Evolutionary conservation across 2,797 vertebrate genomes (phyloP).

Genomic region (Sebastes taczanowskii): DNA sequence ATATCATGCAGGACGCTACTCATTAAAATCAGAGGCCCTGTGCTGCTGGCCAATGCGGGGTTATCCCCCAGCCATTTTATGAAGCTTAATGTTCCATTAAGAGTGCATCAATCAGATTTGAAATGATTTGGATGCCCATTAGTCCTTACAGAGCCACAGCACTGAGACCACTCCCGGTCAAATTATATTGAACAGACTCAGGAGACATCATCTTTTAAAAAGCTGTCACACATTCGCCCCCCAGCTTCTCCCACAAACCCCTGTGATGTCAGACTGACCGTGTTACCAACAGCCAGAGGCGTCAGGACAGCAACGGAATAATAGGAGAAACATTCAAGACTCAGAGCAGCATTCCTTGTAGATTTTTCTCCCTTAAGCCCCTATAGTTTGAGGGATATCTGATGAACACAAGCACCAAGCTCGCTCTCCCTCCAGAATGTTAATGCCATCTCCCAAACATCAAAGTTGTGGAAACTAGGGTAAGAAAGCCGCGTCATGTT

Average conservation of each 20-base stretch:
- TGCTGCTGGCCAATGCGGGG: slow-evolving; percentile 9
- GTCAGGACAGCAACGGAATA: background rate
- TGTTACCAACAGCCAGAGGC: slow-evolving; percentile 23
- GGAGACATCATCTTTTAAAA: slow-evolving; percentile 54
- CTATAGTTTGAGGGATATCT: slow-evolving; percentile 37
- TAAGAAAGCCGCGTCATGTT: slow-evolving; percentile 67
- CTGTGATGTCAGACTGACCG: slow-evolving; percentile 39
- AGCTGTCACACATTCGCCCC: slow-evolving; percentile 46
- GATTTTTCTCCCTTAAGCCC: slow-evolving; percentile 19
- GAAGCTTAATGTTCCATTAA: slow-evolving; percentile 63
- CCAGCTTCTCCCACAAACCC: slow-evolving; percentile 14
- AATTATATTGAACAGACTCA: slow-evolving; percentile 52
- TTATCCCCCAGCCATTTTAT: slow-evolving; percentile 44
- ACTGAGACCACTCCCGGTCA: slow-evolving; percentile 26
- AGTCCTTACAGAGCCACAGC: slow-evolving; percentile 25
- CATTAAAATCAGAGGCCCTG: slow-evolving; percentile 50
- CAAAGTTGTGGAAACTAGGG: slow-evolving; percentile 73
- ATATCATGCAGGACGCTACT: slow-evolving; percentile 35
- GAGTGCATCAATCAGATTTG: slow-evolving; percentile 62
- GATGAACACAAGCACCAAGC: slow-evolving; percentile 21
- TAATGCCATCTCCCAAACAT: slow-evolving; percentile 70
- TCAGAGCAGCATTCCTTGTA: background rate
- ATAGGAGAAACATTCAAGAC: slow-evolving; percentile 1
- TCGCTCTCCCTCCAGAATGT: slow-evolving; percentile 40
- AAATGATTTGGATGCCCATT: slow-evolving; percentile 58